Evolutionary conservation across 1,140 invertebrate genomes (phyloP), one percentile per base, ranked within the genome.

Genomic region (Holcopasites calliopsidis): DNA sequence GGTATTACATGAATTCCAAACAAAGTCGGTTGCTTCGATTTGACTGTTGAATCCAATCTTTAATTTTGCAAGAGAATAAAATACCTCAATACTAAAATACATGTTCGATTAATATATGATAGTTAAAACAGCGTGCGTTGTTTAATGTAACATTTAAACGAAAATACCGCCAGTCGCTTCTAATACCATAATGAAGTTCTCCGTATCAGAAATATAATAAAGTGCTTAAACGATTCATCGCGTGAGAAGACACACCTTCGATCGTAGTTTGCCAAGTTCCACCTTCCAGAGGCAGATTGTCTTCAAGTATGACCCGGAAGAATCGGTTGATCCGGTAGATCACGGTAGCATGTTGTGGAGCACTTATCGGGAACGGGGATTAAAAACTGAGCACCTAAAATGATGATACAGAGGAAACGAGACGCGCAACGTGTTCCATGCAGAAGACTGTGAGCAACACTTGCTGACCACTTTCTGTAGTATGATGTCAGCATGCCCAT

Each of bases 391-490:
- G 3, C n/a, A 57, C 50, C 7, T 69, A 7, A 4, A 21, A 44
- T 3, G n/a, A 68, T 23, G 42, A 76, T 52, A 0, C 6, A 23
- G n/a, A 38, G 16, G 10, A 70, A 58, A 52, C 13, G 13, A 54
- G 26, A 69, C n/a, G 6, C 40, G 49, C 40, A 1, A 47, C 38
- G 18, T 21, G n/a, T 38, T 40, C 49, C 58, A 35, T 44, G 31
- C 18, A 71, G 8, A 5, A 23, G 23, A 77, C 68, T 72, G 31
- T 6, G 18, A 44, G 33, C 26, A 1, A 23, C 47, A 35, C 23
- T 49, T 73, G 33, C 69, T 73, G 69, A 73, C 58, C 69, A 62
- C 58, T 57, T 77, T 49, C 33, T 35, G 38, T 11, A 49, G 50
- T 26, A 28, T 76, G 76, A 68, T 75, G 72, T 78, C 76, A 75